These are phyloP conservation scores for Acleris laterana DNA, from an alignment of 2,888 invertebrate species.

Conservation along the genomic window DNA sequence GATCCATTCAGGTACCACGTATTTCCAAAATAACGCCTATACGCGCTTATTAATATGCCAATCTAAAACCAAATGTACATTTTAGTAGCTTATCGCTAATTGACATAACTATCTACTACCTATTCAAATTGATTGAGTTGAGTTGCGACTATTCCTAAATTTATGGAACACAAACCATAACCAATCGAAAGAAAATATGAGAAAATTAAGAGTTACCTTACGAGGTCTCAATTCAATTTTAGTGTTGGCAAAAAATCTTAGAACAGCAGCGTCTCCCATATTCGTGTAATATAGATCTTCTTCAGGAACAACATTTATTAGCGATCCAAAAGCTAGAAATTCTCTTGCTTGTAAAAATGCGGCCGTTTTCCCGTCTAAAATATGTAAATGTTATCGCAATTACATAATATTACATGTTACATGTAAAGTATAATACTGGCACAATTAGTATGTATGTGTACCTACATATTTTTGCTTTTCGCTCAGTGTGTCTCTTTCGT, in stretches of 20 bases:
- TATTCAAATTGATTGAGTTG: no score
- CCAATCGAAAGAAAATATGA: no score
- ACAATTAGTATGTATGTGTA: no score
- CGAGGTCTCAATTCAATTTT: constrained; percentile 59
- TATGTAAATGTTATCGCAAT: background rate
- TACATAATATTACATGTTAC: no score
- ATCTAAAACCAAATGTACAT: constrained; percentile 48
- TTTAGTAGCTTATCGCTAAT: no score
- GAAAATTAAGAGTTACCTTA: constrained; percentile 54
- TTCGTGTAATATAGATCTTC: constrained; percentile 76
- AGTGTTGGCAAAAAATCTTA: constrained; percentile 63
- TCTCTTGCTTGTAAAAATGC: constrained; percentile 74
- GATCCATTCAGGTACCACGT: constrained; percentile 64
- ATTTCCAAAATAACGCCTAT: constrained; percentile 68
- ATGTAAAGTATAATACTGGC: no score
- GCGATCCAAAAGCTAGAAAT: constrained; percentile 63
- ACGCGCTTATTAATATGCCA: constrained; percentile 70
- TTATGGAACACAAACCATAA: no score
- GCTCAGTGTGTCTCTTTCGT: no score
- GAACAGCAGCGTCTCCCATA: constrained; percentile 71
- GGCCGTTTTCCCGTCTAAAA: constrained; percentile 75
- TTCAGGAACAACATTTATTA: constrained; percentile 71
- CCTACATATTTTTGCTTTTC: no score
- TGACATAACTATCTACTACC: background rate
- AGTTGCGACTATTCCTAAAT: no score